Percentiles rank a stretch among this genome's conserved stretches.
Evolutionary conservation across 2,113 vertebrate genomes (phyloP).

Genomic region (Galeopterus variegatus): DNA sequence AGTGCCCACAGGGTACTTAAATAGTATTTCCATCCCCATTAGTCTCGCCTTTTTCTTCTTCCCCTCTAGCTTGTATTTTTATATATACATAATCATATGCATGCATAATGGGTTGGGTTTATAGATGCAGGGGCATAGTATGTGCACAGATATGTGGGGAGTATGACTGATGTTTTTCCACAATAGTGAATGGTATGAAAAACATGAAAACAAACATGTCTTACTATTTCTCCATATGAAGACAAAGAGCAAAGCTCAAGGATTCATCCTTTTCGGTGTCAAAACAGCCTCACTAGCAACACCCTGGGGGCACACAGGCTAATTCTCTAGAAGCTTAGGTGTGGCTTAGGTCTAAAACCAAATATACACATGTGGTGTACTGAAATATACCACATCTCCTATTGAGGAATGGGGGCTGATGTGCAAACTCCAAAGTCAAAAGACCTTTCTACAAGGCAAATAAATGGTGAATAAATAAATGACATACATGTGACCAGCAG

Average conservation of each 20-base stretch:
- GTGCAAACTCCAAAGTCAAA: constrained; percentile 3
- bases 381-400: neutral
- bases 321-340: neutral
- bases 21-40: constrained; percentile 1
- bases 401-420: neutral
- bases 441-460: constrained; percentile 53
- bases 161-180: constrained; percentile 26
- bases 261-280: neutral
- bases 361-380: neutral
- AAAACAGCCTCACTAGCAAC: neutral
- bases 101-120: constrained; percentile 7
- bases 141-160: neutral
- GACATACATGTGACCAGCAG: neutral
- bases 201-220: constrained; percentile 29
- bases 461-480: constrained; percentile 51
- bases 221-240: constrained; percentile 3
- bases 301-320: neutral
- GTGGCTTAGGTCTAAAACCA: neutral
- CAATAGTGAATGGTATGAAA: neutral
- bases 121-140: constrained; percentile 49
- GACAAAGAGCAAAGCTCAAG: neutral
- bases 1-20: neutral
- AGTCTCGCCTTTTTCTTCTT: neutral
- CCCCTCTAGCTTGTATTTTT: neutral
- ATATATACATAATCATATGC: neutral